Conservation (phyloP, 2,888 invertebrate genomes). For the Cordilura impudica region DNA sequence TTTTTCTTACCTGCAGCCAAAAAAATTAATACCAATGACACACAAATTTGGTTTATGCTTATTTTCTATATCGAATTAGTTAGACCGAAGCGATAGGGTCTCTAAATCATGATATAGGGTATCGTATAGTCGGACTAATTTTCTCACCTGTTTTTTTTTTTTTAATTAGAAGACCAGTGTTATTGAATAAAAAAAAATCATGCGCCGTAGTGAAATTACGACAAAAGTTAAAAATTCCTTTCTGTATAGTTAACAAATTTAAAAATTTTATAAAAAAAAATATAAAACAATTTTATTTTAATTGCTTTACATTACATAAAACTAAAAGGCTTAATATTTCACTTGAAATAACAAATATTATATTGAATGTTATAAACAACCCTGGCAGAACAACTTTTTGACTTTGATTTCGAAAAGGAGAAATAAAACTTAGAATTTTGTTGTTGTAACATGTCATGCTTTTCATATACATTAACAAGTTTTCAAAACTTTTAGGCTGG, state of each 20-base stretch:
- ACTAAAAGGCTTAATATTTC: neutral
- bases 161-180: too few relatives aligned
- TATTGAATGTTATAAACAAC: too few relatives aligned
- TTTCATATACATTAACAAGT: neutral
- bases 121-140: too few relatives aligned
- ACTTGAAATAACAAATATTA: neutral
- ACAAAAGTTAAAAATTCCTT: neutral
- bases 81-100: too few relatives aligned
- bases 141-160: too few relatives aligned
- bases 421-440: neutral
- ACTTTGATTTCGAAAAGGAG: neutral
- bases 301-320: neutral
- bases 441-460: neutral
- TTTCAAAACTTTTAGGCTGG: neutral
- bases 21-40: too few relatives aligned
- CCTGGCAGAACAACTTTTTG: slow-evolving; percentile 3
- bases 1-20: too few relatives aligned
- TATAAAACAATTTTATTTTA: neutral
- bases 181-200: slow-evolving; percentile 9
- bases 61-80: too few relatives aligned
- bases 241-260: neutral
- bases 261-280: neutral
- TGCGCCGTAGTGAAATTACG: neutral
- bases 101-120: too few relatives aligned
- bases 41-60: too few relatives aligned